phyloP scores from a whole-genome alignment of 2,888 invertebrate species.

The Plemyria rubiginata region DNA sequence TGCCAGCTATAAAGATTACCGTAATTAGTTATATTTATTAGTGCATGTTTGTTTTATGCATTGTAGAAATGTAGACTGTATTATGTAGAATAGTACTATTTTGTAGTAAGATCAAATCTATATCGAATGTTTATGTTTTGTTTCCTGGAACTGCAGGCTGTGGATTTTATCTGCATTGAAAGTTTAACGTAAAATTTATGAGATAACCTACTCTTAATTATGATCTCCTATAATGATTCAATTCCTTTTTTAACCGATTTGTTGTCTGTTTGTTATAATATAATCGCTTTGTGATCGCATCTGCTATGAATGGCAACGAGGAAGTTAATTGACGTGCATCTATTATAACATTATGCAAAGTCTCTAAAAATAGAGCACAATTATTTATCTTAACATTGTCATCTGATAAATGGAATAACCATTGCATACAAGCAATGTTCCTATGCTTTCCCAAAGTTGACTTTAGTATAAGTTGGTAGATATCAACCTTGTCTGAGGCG shows the following conservation, averaged over 20 bases:
- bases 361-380: constrained; percentile 5
- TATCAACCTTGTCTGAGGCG: too few relatives aligned
- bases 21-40: constrained; percentile 38
- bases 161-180: neutral
- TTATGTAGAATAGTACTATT: neutral
- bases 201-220: too few relatives aligned
- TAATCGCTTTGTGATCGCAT: constrained; percentile 24
- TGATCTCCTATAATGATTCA: too few relatives aligned
- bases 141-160: neutral
- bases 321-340: constrained; percentile 27
- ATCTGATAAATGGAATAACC: neutral
- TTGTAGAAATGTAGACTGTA: neutral
- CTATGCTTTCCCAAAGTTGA: too few relatives aligned
- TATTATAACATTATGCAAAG: constrained; percentile 33
- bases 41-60: constrained; percentile 10
- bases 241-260: too few relatives aligned
- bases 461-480: too few relatives aligned
- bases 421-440: neutral
- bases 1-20: constrained; percentile 40
- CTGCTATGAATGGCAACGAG: constrained; percentile 27
- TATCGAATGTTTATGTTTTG: neutral
- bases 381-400: neutral
- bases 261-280: constrained; percentile 24
- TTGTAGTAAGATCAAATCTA: neutral
- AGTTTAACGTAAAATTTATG: too few relatives aligned